Percentiles rank a stretch among this genome's conserved stretches.
phyloP scores from a whole-genome alignment of 2,113 vertebrate genomes.

The Labeo catla region DNA sequence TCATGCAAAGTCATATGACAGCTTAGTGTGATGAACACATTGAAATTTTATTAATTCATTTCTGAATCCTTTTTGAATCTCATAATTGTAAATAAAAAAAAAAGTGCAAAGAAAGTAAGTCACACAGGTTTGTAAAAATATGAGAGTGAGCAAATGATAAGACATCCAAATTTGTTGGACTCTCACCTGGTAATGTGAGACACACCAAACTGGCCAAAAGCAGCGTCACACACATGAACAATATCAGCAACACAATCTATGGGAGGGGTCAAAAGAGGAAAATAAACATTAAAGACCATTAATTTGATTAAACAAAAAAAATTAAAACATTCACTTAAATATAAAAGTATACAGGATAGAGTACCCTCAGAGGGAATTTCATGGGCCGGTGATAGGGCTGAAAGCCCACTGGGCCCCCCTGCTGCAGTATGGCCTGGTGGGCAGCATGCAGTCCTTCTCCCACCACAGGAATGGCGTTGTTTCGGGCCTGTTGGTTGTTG shows the following conservation, averaged over 20 bases:
- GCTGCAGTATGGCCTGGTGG: slow-evolving; percentile 98
- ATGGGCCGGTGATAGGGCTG: slow-evolving; percentile 95
- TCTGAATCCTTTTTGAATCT: not conserved
- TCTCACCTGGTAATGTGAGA: slow-evolving; percentile 94
- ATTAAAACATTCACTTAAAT: not conserved
- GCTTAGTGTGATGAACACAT: not conserved
- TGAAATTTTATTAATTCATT: not conserved
- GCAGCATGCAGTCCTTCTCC: slow-evolving; percentile 96
- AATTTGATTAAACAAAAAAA: not conserved
- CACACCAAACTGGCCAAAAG: slow-evolving; percentile 96
- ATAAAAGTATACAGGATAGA: not conserved
- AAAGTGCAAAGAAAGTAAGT: not conserved
- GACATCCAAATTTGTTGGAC: not conserved
- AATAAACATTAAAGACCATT: not conserved
- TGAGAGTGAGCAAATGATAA: not conserved
- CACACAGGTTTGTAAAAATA: not conserved
- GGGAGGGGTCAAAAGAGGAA: slow-evolving; percentile 39
- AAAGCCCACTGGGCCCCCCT: slow-evolving; percentile 96
- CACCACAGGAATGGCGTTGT: slow-evolving; percentile 89
- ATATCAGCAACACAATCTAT: slow-evolving; percentile 93
- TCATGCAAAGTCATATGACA: not conserved
- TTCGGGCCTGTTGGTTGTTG: slow-evolving; percentile 90
- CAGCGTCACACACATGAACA: slow-evolving; percentile 97
- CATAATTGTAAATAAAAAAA: not conserved
- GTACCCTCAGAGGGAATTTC: slow-evolving; percentile 92